phyloP scores from a whole-genome alignment of 2,113 vertebrate genomes.

The Dendropsophus ebraccatus region DNA sequence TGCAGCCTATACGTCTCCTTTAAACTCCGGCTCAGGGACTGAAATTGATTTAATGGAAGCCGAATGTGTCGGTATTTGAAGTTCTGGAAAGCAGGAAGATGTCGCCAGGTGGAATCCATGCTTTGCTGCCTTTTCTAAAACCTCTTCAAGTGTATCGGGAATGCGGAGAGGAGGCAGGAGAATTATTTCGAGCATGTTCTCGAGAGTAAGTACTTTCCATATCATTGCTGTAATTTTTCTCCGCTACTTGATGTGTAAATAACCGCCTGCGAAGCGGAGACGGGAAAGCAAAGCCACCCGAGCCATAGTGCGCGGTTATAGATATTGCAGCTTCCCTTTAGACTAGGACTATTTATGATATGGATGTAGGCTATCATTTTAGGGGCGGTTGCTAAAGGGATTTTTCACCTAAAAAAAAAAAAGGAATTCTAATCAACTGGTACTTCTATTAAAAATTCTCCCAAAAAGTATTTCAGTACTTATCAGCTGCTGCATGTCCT shows the following conservation, averaged over 20 bases:
- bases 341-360: background rate
- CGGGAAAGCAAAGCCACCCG: background rate
- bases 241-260: slow-evolving; percentile 26
- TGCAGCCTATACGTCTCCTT: background rate
- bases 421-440: too few relatives aligned
- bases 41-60: slow-evolving; percentile 30
- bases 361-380: too few relatives aligned
- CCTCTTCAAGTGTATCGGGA: slow-evolving; percentile 48
- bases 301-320: background rate
- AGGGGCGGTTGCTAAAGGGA: too few relatives aligned
- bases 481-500: too few relatives aligned
- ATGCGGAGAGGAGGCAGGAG: slow-evolving; percentile 19
- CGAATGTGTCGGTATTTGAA: background rate
- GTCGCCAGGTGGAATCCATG: slow-evolving; percentile 42
- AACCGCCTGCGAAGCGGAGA: slow-evolving; percentile 21
- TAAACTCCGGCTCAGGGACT: background rate
- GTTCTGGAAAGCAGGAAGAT: slow-evolving; percentile 21
- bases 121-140: slow-evolving; percentile 39
- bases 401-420: background rate
- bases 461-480: too few relatives aligned
- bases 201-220: slow-evolving; percentile 42
- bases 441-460: too few relatives aligned
- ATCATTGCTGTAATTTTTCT: slow-evolving; percentile 44
- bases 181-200: slow-evolving; percentile 36
- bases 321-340: background rate